Base-by-base conservation (phyloP, 2,888 invertebrate species). In the Dioctria rufipes region DNA sequence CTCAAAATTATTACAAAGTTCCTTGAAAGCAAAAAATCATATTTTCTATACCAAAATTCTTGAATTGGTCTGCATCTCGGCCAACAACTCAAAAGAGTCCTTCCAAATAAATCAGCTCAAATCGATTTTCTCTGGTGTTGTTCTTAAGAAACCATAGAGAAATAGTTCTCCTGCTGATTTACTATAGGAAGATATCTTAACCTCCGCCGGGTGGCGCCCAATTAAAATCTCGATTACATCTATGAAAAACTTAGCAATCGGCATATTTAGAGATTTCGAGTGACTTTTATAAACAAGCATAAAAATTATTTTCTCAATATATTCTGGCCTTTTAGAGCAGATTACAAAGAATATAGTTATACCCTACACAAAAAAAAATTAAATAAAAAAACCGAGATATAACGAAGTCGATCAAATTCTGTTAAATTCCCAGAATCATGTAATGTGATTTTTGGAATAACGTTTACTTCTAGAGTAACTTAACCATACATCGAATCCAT, bases 331-430 rank as follows among this genome's bases (percentile, higher is more conserved):
- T 82, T 90, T 88, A 1, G 91, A 90, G 73, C 90, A 89, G 86
- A 92, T 89, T 0, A 92, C 91, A 86, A 90, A 92, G 84, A 92
- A 92, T 46, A 89, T 86, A 1, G 92, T 91, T 2, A 91, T 91
- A 65, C 94, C 94, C 86, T 91, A 88, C 3, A 92, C 92, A 85
- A 49, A 78, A 51, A 60, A 13, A 13, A 58, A 4, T n/a, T n/a
- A n/a, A n/a, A n/a, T n/a, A n/a, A n/a, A n/a, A n/a, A n/a, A n/a
- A n/a, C n/a, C n/a, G n/a, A n/a, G n/a, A n/a, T n/a, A n/a, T n/a
- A n/a, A n/a, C n/a, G n/a, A n/a, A n/a, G n/a, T n/a, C n/a, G n/a
- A n/a, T n/a, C n/a, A n/a, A n/a, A n/a, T n/a, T n/a, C n/a, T n/a
- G n/a, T n/a, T n/a, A n/a, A n/a, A n/a, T n/a, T n/a, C n/a, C n/a